These are phyloP conservation scores for Dolichomitus sp. DNA, from an alignment of 2,888 invertebrate species.

Conservation along the genomic window DNA sequence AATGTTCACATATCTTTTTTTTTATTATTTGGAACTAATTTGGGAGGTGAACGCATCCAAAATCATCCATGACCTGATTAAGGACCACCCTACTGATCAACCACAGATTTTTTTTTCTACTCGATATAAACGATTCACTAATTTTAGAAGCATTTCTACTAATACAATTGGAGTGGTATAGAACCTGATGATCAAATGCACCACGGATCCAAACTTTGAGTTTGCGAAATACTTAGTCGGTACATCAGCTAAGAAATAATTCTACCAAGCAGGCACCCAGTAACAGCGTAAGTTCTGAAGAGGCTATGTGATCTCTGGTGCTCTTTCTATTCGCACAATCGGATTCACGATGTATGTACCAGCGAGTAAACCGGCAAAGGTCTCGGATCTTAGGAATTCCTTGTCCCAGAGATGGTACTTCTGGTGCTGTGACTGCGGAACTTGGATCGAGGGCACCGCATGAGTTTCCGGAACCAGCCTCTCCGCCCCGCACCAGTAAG, in stretches of 20 bases:
- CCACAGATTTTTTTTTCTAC: too few species aligned
- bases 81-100: too few species aligned
- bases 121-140: too few species aligned
- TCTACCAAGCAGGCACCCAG: not conserved
- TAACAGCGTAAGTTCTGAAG: not conserved
- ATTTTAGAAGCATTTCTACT: too few species aligned
- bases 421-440: constrained; percentile 51
- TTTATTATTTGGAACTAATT: too few species aligned
- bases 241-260: not conserved
- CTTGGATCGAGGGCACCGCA: constrained; percentile 49
- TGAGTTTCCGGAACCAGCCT: constrained; percentile 49
- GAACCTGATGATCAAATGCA: too few species aligned
- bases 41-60: too few species aligned
- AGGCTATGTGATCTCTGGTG: constrained; percentile 26
- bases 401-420: constrained; percentile 36
- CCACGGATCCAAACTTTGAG: too few species aligned
- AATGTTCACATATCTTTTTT: too few species aligned
- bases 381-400: constrained; percentile 55
- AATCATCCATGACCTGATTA: too few species aligned
- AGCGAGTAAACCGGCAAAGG: constrained; percentile 25
- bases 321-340: constrained; percentile 30
- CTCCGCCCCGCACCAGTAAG: constrained; percentile 25
- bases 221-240: not conserved
- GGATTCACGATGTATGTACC: not conserved
- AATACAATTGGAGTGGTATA: too few species aligned